Conservation (phyloP, 2,888 invertebrate genomes). For the Spicauda simplicius region DNA sequence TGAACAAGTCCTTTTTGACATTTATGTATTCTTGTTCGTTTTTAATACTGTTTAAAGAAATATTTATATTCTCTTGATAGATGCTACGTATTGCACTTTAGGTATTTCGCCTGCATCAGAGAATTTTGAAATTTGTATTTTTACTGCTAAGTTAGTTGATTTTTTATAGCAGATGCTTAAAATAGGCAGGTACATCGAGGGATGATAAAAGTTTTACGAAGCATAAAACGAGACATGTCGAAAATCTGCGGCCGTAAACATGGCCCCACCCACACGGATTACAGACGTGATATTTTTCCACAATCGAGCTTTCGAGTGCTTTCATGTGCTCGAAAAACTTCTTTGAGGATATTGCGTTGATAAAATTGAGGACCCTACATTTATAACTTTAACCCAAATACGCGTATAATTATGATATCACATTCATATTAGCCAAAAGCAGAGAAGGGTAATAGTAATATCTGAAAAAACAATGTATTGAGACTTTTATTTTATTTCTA, state of each 20-base stretch:
- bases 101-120: background rate
- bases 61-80: too few species aligned
- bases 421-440: too few species aligned
- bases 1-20: background rate
- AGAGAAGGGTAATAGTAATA: too few species aligned
- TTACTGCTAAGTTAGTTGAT: slow-evolving; percentile 15
- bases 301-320: slow-evolving; percentile 21
- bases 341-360: background rate
- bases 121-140: background rate
- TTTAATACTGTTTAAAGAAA: too few species aligned
- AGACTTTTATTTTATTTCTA: too few species aligned
- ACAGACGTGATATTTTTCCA: slow-evolving; percentile 44
- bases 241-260: slow-evolving; percentile 70
- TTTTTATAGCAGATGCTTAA: slow-evolving; percentile 47
- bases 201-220: slow-evolving; percentile 70
- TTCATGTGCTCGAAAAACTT: slow-evolving; percentile 19
- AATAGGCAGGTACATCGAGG: slow-evolving; percentile 55
- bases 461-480: too few species aligned
- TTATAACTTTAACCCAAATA: background rate
- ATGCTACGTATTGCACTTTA: too few species aligned
- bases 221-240: slow-evolving; percentile 69
- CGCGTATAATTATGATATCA: background rate
- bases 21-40: too few species aligned
- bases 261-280: slow-evolving; percentile 51
- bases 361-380: background rate